Evolutionary conservation across 2,113 vertebrate species (phyloP), one percentile per base, ranked within the genome.

Genomic region (Rhagologus leucostigma): DNA sequence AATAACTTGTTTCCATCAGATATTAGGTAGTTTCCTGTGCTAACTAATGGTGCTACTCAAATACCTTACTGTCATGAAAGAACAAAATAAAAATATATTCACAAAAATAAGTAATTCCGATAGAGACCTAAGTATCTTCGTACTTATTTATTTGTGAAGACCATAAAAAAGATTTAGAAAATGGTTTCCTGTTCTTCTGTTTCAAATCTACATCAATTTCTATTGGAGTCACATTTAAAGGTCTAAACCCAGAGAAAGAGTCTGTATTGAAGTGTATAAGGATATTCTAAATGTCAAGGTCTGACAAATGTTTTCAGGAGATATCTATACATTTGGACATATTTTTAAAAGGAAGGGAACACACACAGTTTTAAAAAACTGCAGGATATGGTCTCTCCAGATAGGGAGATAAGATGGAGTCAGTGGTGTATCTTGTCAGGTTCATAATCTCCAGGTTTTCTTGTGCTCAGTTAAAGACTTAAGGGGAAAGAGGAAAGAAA

Each of bases 271-370:
- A 69, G 6, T 50, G 3, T 32, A 41, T 41, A 73, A 80, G 33
- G 30, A 18, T 55, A 37, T 75, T 67, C 10, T 67, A 44, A 84
- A 60, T 84, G 47, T 78, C 47, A 95, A 67, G 5, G 16, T 50
- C 21, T 67, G 39, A 56, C 11, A 55, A 68, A 19, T 44, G 1
- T 39, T 82, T 75, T 64, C 44, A 20, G 30, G 11, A 71, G 4
- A n/a, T 35, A 52, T 26, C 29, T 59, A 3, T 4, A 23, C 0
- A 1, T 32, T 41, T 52, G 15, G 22, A n/a, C 4, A 6, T 42
- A 67, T 63, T 77, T 87, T 78, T 75, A 29, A 37, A 18, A 78
- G 20, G 32, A 88, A 80, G 5, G 10, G 7, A 15, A 35, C 7
- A 30, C 19, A 21, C 11, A 10, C 2, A 73, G 5, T 52, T 64